Base-by-base conservation (phyloP, 2,888 invertebrate genomes). In the Gymnocheta viridis region DNA sequence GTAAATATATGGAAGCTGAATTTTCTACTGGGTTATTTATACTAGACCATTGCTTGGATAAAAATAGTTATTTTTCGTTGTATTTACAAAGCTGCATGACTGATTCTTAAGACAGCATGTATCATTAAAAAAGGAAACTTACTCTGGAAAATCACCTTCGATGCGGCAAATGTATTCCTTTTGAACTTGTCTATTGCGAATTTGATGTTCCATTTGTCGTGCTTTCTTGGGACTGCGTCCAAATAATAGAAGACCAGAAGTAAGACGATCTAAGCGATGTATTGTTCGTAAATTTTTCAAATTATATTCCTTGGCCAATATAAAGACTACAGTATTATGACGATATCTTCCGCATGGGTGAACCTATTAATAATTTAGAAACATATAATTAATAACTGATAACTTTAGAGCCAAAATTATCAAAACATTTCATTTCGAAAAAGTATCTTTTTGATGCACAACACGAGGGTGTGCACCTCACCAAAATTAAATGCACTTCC, bases 321-420 rank as follows among this genome's bases (percentile, higher is more conserved):
- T 98, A 92, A 98, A 98, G 76, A 98, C 96, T 86, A 99, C 96
- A 7, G 98, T 98, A 93, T 99, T 99, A 93, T 98, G 98, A 72
- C 98, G 94, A 93, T 99, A 99, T 89, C 99, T 94, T 84, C 99
- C 99, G 92, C 99, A 99, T 2, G 99, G 99, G 92, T 99, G 99
- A 82, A 98, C 97, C 98, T 98, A 54, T 64, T 74, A 66, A 66
- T 14, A 17, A 62, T 27, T 17, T 17, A 17, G 17, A 17, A 44
- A 44, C 6, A 44, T 41, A n/a, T 41, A 41, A n/a, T 41, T 41
- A 38, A 12, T 38, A 38, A 12, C 10, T 14, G 2, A 14, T 41
- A 0, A 41, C 2, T 41, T 41, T 41, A 41, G 4, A 41, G 12
- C 12, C 12, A 41, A 44, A 17, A 17, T 44, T 1, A 44, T 17